A percentile compares a stretch with the other conserved stretches of the same genome.
Conservation (phyloP, 2,113 vertebrate genomes). For the Albula glossodonta region DNA sequence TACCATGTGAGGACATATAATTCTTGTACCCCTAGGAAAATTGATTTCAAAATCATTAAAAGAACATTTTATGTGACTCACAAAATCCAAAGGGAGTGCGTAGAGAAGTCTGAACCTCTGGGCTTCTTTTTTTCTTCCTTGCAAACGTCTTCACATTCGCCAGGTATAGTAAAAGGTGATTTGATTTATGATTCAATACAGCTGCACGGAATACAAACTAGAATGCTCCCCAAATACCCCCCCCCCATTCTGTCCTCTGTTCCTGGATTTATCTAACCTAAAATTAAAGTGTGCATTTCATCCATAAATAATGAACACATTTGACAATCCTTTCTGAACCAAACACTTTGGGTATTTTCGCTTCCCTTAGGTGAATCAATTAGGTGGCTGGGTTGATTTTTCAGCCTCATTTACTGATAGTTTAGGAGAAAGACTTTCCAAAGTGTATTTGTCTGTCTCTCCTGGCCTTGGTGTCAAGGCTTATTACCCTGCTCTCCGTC, state of each 20-base stretch:
- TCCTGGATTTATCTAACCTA: not conserved
- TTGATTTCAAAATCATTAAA: too few relatives aligned
- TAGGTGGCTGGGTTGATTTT: not conserved
- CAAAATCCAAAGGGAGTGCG: not conserved
- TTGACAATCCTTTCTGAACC: not conserved
- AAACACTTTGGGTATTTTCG: not conserved
- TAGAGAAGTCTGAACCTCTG: not conserved
- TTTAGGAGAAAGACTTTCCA: not conserved
- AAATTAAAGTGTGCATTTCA: not conserved
- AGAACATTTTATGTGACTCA: too few relatives aligned
- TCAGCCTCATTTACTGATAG: not conserved
- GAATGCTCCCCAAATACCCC: too few relatives aligned
- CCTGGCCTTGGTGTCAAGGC: not conserved
- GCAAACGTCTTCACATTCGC: not conserved
- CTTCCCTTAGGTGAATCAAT: not conserved
- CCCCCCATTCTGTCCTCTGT: too few relatives aligned
- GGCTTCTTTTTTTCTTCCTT: not conserved
- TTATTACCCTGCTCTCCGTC: not conserved
- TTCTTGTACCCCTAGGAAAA: too few relatives aligned
- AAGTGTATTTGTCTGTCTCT: not conserved
- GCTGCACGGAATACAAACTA: too few relatives aligned
- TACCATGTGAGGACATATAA: too few relatives aligned
- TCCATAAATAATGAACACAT: not conserved
- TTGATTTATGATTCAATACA: too few relatives aligned
- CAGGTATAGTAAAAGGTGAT: not conserved